These are phyloP conservation scores for Tetragnatha montana DNA, from an alignment of 2,888 invertebrate genomes.

Conservation along the genomic window DNA sequence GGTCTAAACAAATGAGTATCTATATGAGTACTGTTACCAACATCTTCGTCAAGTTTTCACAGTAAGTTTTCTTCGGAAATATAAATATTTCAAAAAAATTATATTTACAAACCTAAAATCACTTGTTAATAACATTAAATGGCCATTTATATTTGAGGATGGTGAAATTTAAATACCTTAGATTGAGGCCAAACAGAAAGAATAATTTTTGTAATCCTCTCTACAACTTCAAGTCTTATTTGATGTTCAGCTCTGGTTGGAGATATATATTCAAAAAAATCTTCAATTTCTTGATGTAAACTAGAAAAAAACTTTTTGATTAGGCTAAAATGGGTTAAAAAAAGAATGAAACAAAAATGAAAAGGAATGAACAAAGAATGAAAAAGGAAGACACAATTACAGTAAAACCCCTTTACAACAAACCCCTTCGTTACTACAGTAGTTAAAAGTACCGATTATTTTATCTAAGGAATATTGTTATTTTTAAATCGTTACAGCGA, in stretches of 20 bases:
- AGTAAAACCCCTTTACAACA: too few species aligned
- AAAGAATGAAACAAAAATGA: too few species aligned
- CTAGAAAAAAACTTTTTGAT: constrained; percentile 78
- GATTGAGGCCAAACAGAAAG: constrained; percentile 93
- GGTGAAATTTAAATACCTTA: constrained; percentile 60
- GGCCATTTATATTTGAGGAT: neutral
- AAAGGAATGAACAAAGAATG: too few species aligned
- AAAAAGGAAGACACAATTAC: too few species aligned
- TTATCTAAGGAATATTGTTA: too few species aligned
- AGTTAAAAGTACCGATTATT: too few species aligned
- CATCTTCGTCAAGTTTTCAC: too few species aligned
- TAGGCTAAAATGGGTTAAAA: too few species aligned
- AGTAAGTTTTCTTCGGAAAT: neutral
- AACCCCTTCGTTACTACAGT: too few species aligned
- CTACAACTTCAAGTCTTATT: constrained; percentile 91
- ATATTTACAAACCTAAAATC: neutral
- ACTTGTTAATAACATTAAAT: neutral
- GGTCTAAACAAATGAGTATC: too few species aligned
- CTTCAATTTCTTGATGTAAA: constrained; percentile 97
- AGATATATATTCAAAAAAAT: constrained; percentile 95
- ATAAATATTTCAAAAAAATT: neutral
- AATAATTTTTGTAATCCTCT: constrained; percentile 91
- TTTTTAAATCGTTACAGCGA: too few species aligned
- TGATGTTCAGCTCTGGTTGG: constrained; percentile 93
- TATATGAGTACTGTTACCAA: too few species aligned